Conservation (phyloP, 92 coral and sea anemone species). For the Porites cylindrica region DNA sequence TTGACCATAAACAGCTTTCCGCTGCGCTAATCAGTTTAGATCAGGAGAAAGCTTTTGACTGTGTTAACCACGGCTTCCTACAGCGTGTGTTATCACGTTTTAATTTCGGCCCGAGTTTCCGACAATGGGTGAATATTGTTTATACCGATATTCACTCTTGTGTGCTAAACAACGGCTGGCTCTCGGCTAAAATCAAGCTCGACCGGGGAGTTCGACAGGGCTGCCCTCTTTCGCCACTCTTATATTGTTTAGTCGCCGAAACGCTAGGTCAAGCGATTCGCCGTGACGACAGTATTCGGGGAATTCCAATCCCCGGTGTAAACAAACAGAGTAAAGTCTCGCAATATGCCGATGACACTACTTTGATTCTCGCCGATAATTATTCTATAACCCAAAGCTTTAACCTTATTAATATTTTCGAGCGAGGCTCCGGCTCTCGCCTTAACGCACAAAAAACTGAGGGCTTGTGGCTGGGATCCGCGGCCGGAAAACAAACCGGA, state of each 20-base stretch:
- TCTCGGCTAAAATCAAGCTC: background rate
- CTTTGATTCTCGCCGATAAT: background rate
- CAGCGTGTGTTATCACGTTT: background rate
- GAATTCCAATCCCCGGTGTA: background rate
- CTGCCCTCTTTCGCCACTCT: background rate
- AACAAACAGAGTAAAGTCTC: too few species aligned
- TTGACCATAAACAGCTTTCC: background rate
- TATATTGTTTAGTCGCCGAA: conserved; percentile 6
- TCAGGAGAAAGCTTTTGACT: conserved; percentile 55
- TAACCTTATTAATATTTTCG: too few species aligned
- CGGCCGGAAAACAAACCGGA: background rate
- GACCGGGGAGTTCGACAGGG: conserved; percentile 21
- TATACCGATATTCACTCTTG: conserved; percentile 7
- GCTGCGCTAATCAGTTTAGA: background rate
- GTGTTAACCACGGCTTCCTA: conserved; percentile 27
- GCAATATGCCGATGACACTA: too few species aligned
- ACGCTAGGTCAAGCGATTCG: conserved; percentile 19
- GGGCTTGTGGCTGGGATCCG: background rate
- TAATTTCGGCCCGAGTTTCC: conserved; percentile 39
- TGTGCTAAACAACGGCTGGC: conserved; percentile 18
- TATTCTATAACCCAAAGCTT: background rate
- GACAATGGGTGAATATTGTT: conserved; percentile 9
- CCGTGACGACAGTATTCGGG: background rate
- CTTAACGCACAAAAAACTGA: background rate
- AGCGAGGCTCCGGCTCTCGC: background rate